Base-by-base conservation (phyloP, 2,888 invertebrate genomes). In the Drosophila rubida region DNA sequence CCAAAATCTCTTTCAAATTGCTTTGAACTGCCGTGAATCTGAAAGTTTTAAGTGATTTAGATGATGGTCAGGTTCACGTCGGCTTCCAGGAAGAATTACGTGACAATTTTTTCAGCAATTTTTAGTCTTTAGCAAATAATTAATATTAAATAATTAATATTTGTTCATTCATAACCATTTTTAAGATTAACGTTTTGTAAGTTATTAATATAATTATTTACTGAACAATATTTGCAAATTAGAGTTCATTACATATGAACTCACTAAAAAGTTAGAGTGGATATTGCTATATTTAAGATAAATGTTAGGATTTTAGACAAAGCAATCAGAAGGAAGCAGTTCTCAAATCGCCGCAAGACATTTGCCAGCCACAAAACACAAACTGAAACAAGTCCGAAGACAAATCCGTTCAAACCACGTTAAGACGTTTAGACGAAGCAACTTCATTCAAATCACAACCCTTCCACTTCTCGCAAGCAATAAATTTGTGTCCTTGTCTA, bases 401-500 rank as follows among this genome's bases (percentile, higher is more conserved):
- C 44, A 42, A 69, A 54, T 30, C 65, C 70, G 69, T 77, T 75
- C 64, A 51, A 68, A 72, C 78, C 78, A 63, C 63, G 72, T 68
- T 76, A 63, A 42, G 46, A 19, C 67, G 69, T 57, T 76, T 58
- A 53, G 54, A 66, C 67, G 68, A 65, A 63, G 66, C 78, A 70
- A 64, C 62, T 73, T 68, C 54, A 72, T 55, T 65, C 73, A 78
- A 73, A 78, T 19, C 67, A 67, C 67, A 75, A 60, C 65, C 61
- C 75, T 57, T 75, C 66, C 75, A 72, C 70, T 60, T 70, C 69
- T 80, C 75, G 80, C 70, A 67, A 55, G 85, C 75, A 75, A 82
- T 82, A 82, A 85, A 82, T 82, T 85, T 68, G 51, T 69, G 77
- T 69, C 80, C 82, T 77, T 73, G 85, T 81, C 85, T 68, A 85